Conservation (phyloP, 2,888 invertebrate species). For the Fragum fragum region DNA sequence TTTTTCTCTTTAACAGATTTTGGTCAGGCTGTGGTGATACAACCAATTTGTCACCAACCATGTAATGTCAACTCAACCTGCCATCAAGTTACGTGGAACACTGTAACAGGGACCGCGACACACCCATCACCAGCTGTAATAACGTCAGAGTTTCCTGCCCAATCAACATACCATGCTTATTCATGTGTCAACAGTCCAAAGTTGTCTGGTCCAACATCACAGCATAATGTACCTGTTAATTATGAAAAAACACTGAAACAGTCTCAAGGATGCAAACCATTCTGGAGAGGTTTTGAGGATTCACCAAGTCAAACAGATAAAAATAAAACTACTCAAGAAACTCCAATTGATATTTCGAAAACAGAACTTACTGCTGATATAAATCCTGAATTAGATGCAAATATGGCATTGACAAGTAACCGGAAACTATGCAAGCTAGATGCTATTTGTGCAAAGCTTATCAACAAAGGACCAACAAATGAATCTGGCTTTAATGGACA, state of each 20-base stretch:
- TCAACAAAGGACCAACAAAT: conserved; percentile 50
- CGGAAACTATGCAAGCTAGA: conserved; percentile 81
- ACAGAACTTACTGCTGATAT: background rate
- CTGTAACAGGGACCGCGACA: background rate
- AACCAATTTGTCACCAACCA: background rate
- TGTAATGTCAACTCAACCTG: background rate
- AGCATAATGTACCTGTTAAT: background rate
- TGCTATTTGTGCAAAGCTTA: conserved; percentile 85
- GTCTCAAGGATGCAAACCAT: background rate
- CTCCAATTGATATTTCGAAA: background rate
- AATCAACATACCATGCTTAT: background rate
- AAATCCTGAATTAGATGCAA: background rate
- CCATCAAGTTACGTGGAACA: background rate
- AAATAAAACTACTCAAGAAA: background rate
- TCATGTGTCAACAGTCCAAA: background rate
- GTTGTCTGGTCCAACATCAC: background rate
- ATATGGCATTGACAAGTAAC: conserved; percentile 66
- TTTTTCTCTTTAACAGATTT: conserved; percentile 4
- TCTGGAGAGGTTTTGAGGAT: conserved; percentile 28
- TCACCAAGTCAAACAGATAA: background rate
- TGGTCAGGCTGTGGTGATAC: background rate
- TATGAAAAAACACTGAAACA: background rate
- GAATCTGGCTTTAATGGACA: conserved; percentile 2
- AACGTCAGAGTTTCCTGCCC: background rate
- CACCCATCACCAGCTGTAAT: background rate